A percentile compares a stretch with the other conserved stretches of the same genome.
phyloP scores from a whole-genome alignment of 2,888 invertebrate species.

The Machimus atricapillus region DNA sequence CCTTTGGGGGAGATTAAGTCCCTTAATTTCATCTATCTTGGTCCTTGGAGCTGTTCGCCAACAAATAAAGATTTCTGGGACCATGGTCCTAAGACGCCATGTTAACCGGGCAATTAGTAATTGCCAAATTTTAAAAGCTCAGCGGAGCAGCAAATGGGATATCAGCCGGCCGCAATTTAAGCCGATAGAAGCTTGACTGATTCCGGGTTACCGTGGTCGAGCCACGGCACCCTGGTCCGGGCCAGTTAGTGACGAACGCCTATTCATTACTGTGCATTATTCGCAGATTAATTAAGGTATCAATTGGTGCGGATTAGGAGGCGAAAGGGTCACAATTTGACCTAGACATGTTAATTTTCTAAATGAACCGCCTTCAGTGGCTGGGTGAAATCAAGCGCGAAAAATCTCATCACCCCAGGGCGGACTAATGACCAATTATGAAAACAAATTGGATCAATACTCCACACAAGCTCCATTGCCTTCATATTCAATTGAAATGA shows the following conservation, averaged over 20 bases:
- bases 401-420: not conserved
- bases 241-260: slow-evolving; percentile 27
- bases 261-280: slow-evolving; percentile 36
- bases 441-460: not conserved
- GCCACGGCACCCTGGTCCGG: not conserved
- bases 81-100: not conserved
- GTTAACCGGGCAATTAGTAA: slow-evolving; percentile 40
- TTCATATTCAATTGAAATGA: not conserved
- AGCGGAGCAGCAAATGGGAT: slow-evolving; percentile 44
- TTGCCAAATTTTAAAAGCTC: slow-evolving; percentile 44
- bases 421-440: not conserved
- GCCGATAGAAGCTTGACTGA: slow-evolving; percentile 28
- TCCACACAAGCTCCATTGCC: not conserved
- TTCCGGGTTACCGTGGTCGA: not conserved
- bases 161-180: slow-evolving; percentile 28
- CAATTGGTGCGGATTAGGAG: slow-evolving; percentile 31
- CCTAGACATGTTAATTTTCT: not conserved
- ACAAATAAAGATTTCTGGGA: not conserved
- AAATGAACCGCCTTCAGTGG: not conserved
- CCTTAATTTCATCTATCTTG: slow-evolving; percentile 16
- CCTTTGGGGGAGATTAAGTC: slow-evolving; percentile 29
- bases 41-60: not conserved
- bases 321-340: not conserved
- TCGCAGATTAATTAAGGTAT: slow-evolving; percentile 45
- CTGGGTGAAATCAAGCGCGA: not conserved